Evolutionary conservation across 2,113 vertebrate genomes (phyloP), one percentile per base, ranked within the genome.

Genomic region (Ptychochromis oligacanthus): DNA sequence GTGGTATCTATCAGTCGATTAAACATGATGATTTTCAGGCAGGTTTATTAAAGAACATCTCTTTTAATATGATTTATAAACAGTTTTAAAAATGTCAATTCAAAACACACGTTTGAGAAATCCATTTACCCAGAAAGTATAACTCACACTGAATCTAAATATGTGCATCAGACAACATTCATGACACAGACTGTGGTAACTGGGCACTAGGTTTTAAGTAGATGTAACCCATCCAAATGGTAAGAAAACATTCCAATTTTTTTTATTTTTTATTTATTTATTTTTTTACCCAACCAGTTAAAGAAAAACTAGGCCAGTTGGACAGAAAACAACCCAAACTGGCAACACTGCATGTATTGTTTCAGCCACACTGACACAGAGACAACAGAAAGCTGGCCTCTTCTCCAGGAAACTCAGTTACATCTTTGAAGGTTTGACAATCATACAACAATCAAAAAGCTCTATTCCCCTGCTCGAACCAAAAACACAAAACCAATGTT

Each of bases 271-370:
- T n/a, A n/a, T n/a, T n/a, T n/a, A n/a, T n/a, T n/a, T n/a, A n/a
- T n/a, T 65, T 70, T 49, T 22, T 13, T 43, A n/a, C 26, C 36
- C 8, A 28, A 17, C 15, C 17, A 54, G 56, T 72, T 80, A n/a
- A 64, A 64, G 26, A 46, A 54, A 85, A 85, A 80, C 67, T 85
- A 75, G 77, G 83, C 52, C 83, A 86, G 31, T 77, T 86, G 79
- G 55, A 57, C 43, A 36, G 14, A 61, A 54, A 79, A n/a, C 72
- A 36, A 59, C 7, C 24, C 61, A 36, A 64, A 65, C 78, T 80
- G 83, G 70, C 28, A 58, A 38, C 78, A 46, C 24, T n/a, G 40
- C 43, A 14, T 38, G 64, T 28, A 60, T 60, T 82, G 58, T 82
- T 62, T 46, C 24, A 26, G 61, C 26, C 31, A 12, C 15, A 1